Evolutionary conservation across 2,797 vertebrate genomes (phyloP).

Genomic region (Spinus olivaceus): DNA sequence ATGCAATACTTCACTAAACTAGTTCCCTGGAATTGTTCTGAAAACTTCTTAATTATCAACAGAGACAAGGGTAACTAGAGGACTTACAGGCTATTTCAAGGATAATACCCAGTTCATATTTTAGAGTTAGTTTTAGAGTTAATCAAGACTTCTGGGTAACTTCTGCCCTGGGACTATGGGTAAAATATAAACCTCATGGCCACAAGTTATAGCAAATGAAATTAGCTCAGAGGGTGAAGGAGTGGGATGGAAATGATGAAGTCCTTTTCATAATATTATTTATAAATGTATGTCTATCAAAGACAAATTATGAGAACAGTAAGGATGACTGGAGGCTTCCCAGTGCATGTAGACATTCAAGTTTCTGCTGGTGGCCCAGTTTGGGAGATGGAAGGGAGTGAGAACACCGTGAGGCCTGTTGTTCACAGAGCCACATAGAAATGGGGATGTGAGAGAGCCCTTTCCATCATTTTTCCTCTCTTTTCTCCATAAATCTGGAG

Average conservation of each 20-base stretch:
- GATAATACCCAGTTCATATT: neutral
- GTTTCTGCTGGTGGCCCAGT: neutral
- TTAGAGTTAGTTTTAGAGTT: neutral
- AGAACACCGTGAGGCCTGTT: neutral
- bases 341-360: neutral
- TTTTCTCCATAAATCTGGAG: neutral
- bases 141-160: neutral
- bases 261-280: neutral
- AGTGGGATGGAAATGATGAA: neutral
- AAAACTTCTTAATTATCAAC: neutral
- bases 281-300: neutral
- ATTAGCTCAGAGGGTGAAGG: neutral
- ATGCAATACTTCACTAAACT: neutral
- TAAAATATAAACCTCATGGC: neutral
- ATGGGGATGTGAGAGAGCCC: neutral
- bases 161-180: neutral
- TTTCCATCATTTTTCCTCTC: neutral
- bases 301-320: neutral
- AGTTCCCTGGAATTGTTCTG: neutral
- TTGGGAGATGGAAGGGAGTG: neutral
- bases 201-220: neutral
- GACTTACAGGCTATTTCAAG: neutral
- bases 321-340: neutral
- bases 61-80: neutral
- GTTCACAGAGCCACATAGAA: neutral